phyloP scores from a whole-genome alignment of 64 coral and sea anemone species.

The Pocillopora verrucosa region DNA sequence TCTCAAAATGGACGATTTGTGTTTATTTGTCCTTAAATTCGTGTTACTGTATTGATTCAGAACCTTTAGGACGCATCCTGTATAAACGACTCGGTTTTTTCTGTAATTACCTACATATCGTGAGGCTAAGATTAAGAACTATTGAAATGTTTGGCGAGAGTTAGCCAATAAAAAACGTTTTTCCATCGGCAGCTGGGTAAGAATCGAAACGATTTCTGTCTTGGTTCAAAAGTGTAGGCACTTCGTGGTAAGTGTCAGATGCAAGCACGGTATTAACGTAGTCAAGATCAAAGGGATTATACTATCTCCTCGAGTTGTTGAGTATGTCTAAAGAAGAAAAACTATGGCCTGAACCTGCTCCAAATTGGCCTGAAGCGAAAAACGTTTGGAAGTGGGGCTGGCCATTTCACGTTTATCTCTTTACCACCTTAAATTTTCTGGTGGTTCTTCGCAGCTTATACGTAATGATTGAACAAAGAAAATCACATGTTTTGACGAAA shows the following conservation, averaged over 20 bases:
- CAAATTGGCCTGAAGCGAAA: conserved; percentile 50
- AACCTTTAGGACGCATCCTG: too few relatives aligned
- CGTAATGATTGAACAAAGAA: background rate
- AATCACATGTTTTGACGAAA: conserved; percentile 11
- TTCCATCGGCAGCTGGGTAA: background rate
- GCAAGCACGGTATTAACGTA: background rate
- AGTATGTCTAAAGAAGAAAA: background rate
- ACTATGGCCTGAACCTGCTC: conserved; percentile 65
- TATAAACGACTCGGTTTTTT: too few relatives aligned
- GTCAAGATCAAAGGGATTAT: background rate
- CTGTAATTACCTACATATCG: background rate
- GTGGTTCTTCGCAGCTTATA: background rate
- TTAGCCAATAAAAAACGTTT: background rate
- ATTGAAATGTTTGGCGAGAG: background rate
- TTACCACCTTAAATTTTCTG: conserved; percentile 41
- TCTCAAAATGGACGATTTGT: too few relatives aligned
- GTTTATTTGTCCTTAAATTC: too few relatives aligned
- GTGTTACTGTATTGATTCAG: too few relatives aligned
- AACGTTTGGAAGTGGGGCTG: conserved; percentile 45
- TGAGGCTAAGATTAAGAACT: background rate
- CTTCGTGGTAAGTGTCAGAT: too few relatives aligned
- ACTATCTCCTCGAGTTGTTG: background rate
- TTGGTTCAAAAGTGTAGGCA: too few relatives aligned
- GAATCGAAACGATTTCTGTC: background rate
- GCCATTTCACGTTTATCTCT: conserved; percentile 54